Conservation (phyloP, 2,888 invertebrate species). For the Invenusta paracnida region DNA sequence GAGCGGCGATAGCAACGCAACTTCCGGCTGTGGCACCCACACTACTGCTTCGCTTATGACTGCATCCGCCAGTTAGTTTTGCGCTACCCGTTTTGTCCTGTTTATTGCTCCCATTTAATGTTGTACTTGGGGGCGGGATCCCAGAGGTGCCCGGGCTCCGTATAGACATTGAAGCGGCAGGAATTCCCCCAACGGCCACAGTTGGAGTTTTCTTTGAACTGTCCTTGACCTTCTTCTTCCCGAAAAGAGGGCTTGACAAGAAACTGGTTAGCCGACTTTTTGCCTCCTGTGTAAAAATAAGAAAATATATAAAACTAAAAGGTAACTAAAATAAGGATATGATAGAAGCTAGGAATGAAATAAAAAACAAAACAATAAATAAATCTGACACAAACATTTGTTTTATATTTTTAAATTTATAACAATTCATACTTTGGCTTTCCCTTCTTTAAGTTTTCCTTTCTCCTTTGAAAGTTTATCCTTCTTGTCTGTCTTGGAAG, state of each 20-base stretch:
- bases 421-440: background rate
- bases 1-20: background rate
- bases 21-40: slow-evolving; percentile 5
- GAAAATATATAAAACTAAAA: background rate
- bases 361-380: background rate
- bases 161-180: background rate
- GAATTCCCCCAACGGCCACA: background rate
- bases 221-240: slow-evolving; percentile 54
- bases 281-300: background rate
- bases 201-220: slow-evolving; percentile 29
- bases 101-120: background rate
- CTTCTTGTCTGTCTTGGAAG: background rate
- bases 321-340: background rate
- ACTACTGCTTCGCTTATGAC: background rate
- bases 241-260: slow-evolving; percentile 42
- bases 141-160: background rate
- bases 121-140: background rate
- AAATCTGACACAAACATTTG: background rate
- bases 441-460: background rate
- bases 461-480: background rate
- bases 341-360: background rate
- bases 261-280: slow-evolving; percentile 34
- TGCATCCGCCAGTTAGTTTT: background rate
- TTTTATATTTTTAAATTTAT: too few species aligned
- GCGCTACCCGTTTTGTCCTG: background rate